phyloP scores from a whole-genome alignment of 1,140 invertebrate species.

The Ctenoplectra terminalis region DNA sequence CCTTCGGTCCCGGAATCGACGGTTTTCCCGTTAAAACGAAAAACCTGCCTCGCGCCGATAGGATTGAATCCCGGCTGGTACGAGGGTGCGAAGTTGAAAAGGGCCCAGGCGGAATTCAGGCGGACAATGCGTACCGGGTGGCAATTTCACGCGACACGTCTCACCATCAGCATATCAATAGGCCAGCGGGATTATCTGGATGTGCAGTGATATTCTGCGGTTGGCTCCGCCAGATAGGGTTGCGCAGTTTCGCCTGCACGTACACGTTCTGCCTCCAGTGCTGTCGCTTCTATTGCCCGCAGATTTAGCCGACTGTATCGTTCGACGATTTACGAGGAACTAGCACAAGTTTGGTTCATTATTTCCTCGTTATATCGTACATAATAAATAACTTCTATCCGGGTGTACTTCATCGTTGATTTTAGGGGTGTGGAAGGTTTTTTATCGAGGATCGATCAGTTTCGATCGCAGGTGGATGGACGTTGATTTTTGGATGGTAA shows the following conservation, averaged over 20 bases:
- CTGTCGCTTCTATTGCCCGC: slow-evolving; percentile 7
- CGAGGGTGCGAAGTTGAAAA: slow-evolving; percentile 69
- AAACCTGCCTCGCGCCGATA: slow-evolving; percentile 72
- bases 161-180: slow-evolving; percentile 83
- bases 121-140: slow-evolving; percentile 81
- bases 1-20: slow-evolving; percentile 5
- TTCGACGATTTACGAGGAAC: slow-evolving; percentile 16
- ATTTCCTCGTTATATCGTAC: slow-evolving; percentile 12
- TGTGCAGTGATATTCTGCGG: slow-evolving; percentile 81
- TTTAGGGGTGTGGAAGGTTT: neutral
- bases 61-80: slow-evolving; percentile 69
- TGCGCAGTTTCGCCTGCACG: slow-evolving; percentile 65
- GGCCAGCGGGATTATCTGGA: slow-evolving; percentile 81
- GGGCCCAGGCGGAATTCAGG: slow-evolving; percentile 74
- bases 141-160: slow-evolving; percentile 84
- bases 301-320: slow-evolving; percentile 48
- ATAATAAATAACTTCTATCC: neutral
- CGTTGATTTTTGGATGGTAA: neutral
- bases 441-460: neutral
- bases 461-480: neutral
- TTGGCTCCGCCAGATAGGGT: slow-evolving; percentile 82
- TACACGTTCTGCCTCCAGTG: slow-evolving; percentile 28
- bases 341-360: slow-evolving; percentile 36
- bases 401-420: neutral
- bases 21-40: slow-evolving; percentile 63